phyloP scores from a whole-genome alignment of 37 sponge, comb jelly and placozoan species.

The Lycopodina hypogea region DNA sequence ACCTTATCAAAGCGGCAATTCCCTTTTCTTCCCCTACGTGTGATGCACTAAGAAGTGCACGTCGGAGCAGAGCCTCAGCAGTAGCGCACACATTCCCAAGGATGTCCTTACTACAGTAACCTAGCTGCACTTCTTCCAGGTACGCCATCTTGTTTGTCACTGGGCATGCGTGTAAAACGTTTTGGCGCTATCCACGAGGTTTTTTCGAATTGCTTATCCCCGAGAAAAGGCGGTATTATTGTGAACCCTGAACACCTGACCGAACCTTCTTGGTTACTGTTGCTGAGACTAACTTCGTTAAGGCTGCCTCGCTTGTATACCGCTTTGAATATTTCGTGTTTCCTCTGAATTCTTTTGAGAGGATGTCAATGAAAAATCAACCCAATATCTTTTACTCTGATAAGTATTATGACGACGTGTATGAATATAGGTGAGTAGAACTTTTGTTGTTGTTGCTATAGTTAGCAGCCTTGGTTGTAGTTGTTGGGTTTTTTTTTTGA shows the following conservation, averaged over 20 bases:
- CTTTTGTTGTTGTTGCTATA: no score
- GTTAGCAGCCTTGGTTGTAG: no score
- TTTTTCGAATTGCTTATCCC: no score
- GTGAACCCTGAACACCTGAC: not conserved
- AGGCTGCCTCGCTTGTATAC: no score
- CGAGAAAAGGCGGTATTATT: constrained; percentile 5
- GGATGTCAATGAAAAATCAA: constrained; percentile 2
- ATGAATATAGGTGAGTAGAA: constrained; percentile 89
- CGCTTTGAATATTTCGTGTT: no score
- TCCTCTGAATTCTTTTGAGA: no score
- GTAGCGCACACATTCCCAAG: not conserved
- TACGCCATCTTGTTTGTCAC: constrained; percentile 10
- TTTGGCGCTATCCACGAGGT: not conserved
- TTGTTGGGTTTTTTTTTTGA: no score
- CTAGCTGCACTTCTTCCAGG: constrained; percentile 9
- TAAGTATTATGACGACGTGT: constrained; percentile 85
- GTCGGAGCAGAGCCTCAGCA: constrained; percentile 16
- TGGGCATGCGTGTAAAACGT: constrained; percentile 24
- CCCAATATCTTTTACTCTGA: constrained; percentile 88
- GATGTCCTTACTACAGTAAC: constrained; percentile 10
- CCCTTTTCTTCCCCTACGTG: not conserved
- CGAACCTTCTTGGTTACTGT: constrained; percentile 6
- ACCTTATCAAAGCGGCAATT: no score
- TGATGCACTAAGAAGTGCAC: constrained; percentile 1
- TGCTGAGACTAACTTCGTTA: no score